A percentile compares a stretch with the other conserved stretches of the same genome.
Conservation (phyloP, 2,797 vertebrate species). For the Champsocephalus esox region DNA sequence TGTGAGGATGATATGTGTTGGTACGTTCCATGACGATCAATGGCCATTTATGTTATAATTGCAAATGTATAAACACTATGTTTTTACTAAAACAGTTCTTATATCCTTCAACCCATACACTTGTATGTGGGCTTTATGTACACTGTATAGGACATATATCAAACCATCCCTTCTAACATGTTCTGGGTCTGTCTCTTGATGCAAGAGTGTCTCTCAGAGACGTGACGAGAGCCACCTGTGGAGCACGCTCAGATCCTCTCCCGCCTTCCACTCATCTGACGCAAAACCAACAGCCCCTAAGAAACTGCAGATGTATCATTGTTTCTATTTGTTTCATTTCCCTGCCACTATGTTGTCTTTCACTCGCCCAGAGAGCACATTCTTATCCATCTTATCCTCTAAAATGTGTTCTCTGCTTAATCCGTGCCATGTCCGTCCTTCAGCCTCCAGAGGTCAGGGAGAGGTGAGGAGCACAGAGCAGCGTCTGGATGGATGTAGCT, state of each 20-base stretch:
- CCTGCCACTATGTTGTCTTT: constrained; percentile 15
- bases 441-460: background rate
- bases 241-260: background rate
- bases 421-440: constrained; percentile 22
- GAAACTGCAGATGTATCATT: constrained; percentile 28
- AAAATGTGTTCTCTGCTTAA: constrained; percentile 14
- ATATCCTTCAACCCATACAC: background rate
- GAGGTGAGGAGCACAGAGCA: no score
- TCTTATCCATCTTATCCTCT: constrained; percentile 41
- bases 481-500: no score
- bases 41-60: background rate
- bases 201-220: constrained; percentile 1
- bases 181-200: background rate
- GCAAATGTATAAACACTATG: constrained; percentile 6
- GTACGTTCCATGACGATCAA: constrained; percentile 2
- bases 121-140: background rate
- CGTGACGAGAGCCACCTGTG: background rate
- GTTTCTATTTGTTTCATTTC: background rate
- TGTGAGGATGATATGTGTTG: constrained; percentile 12
- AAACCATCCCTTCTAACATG: background rate
- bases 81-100: background rate
- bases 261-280: constrained; percentile 18
- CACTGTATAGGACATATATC: background rate
- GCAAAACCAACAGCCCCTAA: constrained; percentile 18
- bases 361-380: constrained; percentile 9